A percentile compares a stretch with the other conserved stretches of the same genome.
Conservation (phyloP, 35 echinoderm and acorn worm species). For the Eucidaris tribuloides region DNA sequence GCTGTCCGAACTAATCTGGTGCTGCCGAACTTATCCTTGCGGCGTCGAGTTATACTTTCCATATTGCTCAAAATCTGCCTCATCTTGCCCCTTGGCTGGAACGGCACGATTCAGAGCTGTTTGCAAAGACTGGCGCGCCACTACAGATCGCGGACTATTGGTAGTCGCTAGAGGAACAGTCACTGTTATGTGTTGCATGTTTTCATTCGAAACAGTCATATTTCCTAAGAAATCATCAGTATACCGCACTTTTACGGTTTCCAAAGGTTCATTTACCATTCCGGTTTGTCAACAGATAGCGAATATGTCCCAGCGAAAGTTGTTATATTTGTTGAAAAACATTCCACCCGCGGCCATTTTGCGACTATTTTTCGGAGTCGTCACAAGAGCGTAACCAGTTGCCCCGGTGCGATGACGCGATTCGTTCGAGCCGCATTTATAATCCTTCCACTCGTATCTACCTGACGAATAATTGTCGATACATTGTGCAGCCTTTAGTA, state of each 20-base stretch:
- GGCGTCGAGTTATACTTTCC: neutral
- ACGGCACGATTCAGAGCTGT: slow-evolving; percentile 53
- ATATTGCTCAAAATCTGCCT: neutral
- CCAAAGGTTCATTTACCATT: no score
- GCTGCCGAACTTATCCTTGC: neutral
- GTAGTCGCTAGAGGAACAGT: slow-evolving; percentile 13
- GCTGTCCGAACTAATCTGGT: slow-evolving; percentile 22
- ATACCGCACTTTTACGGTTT: no score
- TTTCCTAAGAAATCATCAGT: no score
- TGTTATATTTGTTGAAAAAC: no score
- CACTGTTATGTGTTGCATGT: no score
- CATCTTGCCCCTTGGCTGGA: slow-evolving; percentile 49
- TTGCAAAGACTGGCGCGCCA: slow-evolving; percentile 47
- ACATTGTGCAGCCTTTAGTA: no score
- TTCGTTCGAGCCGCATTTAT: no score
- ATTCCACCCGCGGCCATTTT: neutral
- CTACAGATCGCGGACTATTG: slow-evolving; percentile 34
- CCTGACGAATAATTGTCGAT: no score
- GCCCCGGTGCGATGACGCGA: slow-evolving; percentile 16
- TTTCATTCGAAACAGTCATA: no score
- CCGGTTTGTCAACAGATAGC: no score
- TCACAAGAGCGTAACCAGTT: neutral
- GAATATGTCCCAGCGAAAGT: no score
- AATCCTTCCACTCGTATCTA: no score
- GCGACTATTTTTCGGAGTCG: neutral